These are phyloP conservation scores for Amorpha juglandis DNA, from an alignment of 2,888 invertebrate species.

Conservation along the genomic window DNA sequence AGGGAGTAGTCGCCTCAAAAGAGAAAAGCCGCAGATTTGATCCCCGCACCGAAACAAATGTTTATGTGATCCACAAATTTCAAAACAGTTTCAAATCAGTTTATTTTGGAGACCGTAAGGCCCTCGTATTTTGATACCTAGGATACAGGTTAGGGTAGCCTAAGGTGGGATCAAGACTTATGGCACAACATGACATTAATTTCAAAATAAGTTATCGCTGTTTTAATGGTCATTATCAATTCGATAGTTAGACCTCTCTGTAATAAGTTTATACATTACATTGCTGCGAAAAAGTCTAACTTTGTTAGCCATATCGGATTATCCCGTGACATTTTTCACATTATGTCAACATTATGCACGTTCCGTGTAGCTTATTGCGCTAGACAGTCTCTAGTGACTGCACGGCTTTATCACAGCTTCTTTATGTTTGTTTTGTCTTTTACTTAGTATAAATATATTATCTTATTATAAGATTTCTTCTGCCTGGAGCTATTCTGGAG, in stretches of 20 bases:
- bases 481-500: no score
- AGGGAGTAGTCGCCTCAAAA: no score
- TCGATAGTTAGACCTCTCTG: no score
- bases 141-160: no score
- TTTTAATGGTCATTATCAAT: no score
- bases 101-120: no score
- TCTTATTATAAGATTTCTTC: not conserved
- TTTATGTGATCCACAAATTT: no score
- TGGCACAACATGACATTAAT: not conserved
- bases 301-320: conserved; percentile 27
- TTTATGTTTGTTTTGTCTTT: not conserved
- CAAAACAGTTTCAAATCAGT: no score
- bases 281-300: not conserved
- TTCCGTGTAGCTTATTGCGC: conserved; percentile 32
- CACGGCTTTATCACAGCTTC: conserved; percentile 27
- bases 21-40: no score
- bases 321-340: conserved; percentile 15
- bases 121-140: no score
- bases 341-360: conserved; percentile 36
- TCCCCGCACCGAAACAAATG: no score
- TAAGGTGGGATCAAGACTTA: no score
- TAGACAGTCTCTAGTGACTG: conserved; percentile 30
- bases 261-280: not conserved
- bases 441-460: not conserved
- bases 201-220: not conserved